phyloP scores from a whole-genome alignment of 2,888 invertebrate species.

The Eumerus sabulonum region DNA sequence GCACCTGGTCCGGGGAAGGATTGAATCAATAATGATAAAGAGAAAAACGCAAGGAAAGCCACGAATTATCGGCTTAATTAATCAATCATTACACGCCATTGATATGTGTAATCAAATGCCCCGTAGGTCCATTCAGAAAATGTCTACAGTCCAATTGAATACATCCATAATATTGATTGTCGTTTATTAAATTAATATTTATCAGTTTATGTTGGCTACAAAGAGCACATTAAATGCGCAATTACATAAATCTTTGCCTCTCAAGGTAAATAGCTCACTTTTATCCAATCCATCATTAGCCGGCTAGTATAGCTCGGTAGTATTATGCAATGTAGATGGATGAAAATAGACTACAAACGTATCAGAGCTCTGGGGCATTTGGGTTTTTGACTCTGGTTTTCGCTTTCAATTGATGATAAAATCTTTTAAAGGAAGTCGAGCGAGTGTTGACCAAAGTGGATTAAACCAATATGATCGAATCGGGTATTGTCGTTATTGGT shows the following conservation, averaged over 20 bases:
- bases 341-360: too few relatives aligned
- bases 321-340: too few relatives aligned
- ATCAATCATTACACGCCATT: not conserved
- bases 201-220: constrained; percentile 24
- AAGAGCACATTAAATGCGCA: constrained; percentile 35
- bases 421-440: too few relatives aligned
- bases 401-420: too few relatives aligned
- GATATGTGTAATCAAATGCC: not conserved
- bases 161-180: not conserved
- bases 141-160: not conserved
- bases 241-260: constrained; percentile 23
- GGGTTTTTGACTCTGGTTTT: too few relatives aligned
- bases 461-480: not conserved
- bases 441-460: too few relatives aligned
- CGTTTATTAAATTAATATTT: constrained; percentile 48
- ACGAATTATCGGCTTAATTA: not conserved
- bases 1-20: too few relatives aligned
- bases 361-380: too few relatives aligned
- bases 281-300: not conserved
- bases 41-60: too few relatives aligned
- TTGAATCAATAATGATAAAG: too few relatives aligned
- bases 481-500: constrained; percentile 1
- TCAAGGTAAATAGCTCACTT: constrained; percentile 1
- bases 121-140: too few relatives aligned
- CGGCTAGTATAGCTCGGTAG: too few relatives aligned